A percentile compares a stretch with the other conserved stretches of the same genome.
These are phyloP conservation scores for Antechinus stuartii DNA, from an alignment of 2,113 vertebrate genomes.

Conservation along the genomic window DNA sequence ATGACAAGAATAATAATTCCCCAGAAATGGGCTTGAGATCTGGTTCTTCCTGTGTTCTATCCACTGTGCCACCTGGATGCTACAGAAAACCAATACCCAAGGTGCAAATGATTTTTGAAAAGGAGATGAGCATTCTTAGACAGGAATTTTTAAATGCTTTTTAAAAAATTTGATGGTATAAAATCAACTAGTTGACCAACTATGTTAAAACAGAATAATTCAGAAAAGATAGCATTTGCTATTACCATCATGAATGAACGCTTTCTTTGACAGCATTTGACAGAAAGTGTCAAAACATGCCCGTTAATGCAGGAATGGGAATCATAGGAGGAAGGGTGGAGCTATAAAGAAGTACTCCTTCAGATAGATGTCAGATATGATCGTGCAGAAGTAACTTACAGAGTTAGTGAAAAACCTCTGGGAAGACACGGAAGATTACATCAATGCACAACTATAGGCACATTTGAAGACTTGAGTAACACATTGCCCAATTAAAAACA, in stretches of 20 bases:
- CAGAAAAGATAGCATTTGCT: not conserved
- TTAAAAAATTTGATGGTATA: not conserved
- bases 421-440: not conserved
- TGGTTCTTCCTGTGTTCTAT: not conserved
- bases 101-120: not conserved
- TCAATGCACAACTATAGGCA: not conserved
- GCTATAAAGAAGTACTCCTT: not conserved
- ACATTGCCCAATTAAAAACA: not conserved
- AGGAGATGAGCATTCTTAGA: not conserved
- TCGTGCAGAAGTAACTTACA: not conserved
- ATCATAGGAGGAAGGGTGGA: not conserved
- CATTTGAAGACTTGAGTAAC: not conserved
- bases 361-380: not conserved
- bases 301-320: not conserved
- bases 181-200: not conserved
- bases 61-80: not conserved
- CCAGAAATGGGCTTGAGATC: not conserved
- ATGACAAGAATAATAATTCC: not conserved
- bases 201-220: not conserved
- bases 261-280: not conserved
- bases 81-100: not conserved
- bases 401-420: not conserved
- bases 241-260: not conserved
- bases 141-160: not conserved
- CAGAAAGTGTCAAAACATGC: not conserved